Evolutionary conservation across 1,140 invertebrate species (phyloP).

Genomic region (Hirudo medicinalis): DNA sequence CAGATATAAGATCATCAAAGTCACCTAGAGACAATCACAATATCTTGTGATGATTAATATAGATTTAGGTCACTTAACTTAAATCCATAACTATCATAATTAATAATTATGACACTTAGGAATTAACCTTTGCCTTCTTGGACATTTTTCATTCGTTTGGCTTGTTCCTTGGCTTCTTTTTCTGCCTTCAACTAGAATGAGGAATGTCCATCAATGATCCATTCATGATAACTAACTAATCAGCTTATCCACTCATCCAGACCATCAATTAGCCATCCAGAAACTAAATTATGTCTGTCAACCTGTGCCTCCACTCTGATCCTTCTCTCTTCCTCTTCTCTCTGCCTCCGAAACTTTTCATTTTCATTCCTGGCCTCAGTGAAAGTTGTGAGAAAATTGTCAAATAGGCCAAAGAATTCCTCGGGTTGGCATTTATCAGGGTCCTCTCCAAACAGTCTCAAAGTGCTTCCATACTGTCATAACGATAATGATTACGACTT

Average conservation of each 20-base stretch:
- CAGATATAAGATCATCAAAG: constrained; percentile 93
- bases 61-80: no score
- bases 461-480: constrained; percentile 74
- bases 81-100: constrained; percentile 22
- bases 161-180: constrained; percentile 15
- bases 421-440: constrained; percentile 71
- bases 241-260: not conserved
- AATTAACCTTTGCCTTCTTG: constrained; percentile 21
- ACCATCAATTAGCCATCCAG: no score
- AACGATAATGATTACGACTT: constrained; percentile 32
- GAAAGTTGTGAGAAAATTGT: constrained; percentile 71
- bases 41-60: constrained; percentile 12
- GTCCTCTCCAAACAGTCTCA: constrained; percentile 79
- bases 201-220: not conserved
- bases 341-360: constrained; percentile 62
- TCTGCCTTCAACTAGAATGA: constrained; percentile 22
- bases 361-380: constrained; percentile 76
- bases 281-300: constrained; percentile 23
- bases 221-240: no score
- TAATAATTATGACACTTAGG: not conserved
- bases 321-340: constrained; percentile 82
- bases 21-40: constrained; percentile 46
- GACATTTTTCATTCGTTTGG: constrained; percentile 13
- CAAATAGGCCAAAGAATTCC: constrained; percentile 89
- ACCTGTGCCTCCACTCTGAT: constrained; percentile 81